Conservation (phyloP, 2,797 vertebrate genomes). For the Pangasius krempfi region DNA sequence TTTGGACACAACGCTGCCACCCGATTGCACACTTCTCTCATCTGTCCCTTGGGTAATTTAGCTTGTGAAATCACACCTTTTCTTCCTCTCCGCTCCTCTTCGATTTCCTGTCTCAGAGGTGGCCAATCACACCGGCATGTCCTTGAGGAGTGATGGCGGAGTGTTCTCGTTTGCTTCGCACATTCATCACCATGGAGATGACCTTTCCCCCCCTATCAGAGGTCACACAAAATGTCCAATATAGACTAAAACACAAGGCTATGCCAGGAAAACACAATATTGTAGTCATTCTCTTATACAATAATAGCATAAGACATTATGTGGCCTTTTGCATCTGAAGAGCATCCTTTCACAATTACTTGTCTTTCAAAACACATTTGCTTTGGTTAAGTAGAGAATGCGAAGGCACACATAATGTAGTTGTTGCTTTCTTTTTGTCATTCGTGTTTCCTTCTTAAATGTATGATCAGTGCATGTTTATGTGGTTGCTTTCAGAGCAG, state of each 20-base stretch:
- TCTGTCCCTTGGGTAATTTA: slow-evolving; percentile 80
- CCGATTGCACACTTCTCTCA: slow-evolving; percentile 71
- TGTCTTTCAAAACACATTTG: slow-evolving; percentile 2
- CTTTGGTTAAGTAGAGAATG: slow-evolving; percentile 4
- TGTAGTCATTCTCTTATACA: slow-evolving; percentile 11
- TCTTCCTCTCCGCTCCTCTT: slow-evolving; percentile 73
- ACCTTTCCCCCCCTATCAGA: slow-evolving; percentile 55
- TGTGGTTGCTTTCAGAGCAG: slow-evolving; percentile 3
- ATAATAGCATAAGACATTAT: not conserved
- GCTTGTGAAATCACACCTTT: slow-evolving; percentile 82
- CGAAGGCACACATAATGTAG: not conserved
- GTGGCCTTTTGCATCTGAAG: not conserved
- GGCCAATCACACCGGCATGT: slow-evolving; percentile 77
- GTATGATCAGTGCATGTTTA: slow-evolving; percentile 13
- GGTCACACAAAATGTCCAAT: slow-evolving; percentile 57
- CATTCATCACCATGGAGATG: slow-evolving; percentile 75
- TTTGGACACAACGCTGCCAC: slow-evolving; percentile 31
- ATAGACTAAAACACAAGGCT: slow-evolving; percentile 57
- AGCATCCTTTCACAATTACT: slow-evolving; percentile 11
- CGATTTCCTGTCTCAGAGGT: slow-evolving; percentile 83
- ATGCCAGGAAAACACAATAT: slow-evolving; percentile 13
- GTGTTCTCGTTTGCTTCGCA: slow-evolving; percentile 59
- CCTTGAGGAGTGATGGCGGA: slow-evolving; percentile 64
- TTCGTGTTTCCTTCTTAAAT: not conserved
- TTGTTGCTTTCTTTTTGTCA: slow-evolving; percentile 4